Evolutionary conservation across 2,113 vertebrate species (phyloP).

Genomic region (Poeciliopsis occidentalis): DNA sequence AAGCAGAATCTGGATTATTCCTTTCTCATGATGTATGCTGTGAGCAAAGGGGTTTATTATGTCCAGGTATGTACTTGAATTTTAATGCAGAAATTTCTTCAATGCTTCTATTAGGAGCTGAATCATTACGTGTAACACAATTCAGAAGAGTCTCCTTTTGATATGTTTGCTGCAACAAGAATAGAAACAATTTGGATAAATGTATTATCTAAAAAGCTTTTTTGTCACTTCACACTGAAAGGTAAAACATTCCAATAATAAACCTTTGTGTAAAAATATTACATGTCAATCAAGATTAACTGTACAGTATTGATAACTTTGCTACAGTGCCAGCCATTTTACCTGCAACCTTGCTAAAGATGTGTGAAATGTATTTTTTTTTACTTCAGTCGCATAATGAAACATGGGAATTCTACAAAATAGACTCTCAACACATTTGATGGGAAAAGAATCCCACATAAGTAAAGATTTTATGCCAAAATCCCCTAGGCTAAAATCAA

Average conservation of each 20-base stretch:
- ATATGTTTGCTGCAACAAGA: not conserved
- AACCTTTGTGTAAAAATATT: not conserved
- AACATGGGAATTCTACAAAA: not conserved
- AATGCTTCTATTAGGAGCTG: not conserved
- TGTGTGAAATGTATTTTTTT: not conserved
- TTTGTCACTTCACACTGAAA: not conserved
- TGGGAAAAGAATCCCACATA: not conserved
- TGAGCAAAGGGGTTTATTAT: constrained; percentile 95
- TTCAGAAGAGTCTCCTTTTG: not conserved
- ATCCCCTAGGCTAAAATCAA: too few species aligned
- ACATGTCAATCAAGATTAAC: not conserved
- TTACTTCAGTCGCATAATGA: not conserved
- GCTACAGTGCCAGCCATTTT: not conserved
- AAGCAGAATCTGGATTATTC: constrained; percentile 99
- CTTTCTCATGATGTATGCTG: constrained; percentile 99
- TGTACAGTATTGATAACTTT: not conserved
- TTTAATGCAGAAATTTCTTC: not conserved
- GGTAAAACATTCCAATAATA: not conserved
- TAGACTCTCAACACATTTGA: not conserved
- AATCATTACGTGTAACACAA: not conserved
- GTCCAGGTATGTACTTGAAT: constrained; percentile 87
- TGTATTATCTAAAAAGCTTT: not conserved
- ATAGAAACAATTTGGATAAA: not conserved
- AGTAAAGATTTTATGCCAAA: too few species aligned
- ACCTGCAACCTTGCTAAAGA: not conserved